A percentile compares a stretch with the other conserved stretches of the same genome.
Conservation (phyloP, 2,797 vertebrate species). For the Ptychadena robeensis region DNA sequence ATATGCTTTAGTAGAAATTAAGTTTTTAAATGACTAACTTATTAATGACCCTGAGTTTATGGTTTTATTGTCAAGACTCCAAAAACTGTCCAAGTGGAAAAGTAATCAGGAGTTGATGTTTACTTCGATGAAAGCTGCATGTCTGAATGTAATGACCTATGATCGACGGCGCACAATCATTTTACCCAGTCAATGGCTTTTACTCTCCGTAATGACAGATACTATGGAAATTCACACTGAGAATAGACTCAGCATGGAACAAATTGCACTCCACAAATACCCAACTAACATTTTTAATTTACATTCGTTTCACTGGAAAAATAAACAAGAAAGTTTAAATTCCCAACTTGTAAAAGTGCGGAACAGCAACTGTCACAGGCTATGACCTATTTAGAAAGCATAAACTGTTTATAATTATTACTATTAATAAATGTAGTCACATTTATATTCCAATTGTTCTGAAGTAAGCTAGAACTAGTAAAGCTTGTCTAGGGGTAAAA, state of each 20-base stretch:
- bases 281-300: slow-evolving; percentile 48
- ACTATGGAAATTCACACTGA: slow-evolving; percentile 45
- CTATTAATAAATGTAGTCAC: not conserved
- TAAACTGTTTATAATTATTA: not conserved
- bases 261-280: slow-evolving; percentile 44
- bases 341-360: not conserved
- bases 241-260: slow-evolving; percentile 46
- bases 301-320: slow-evolving; percentile 10
- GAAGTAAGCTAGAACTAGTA: no score
- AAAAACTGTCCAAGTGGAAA: slow-evolving; percentile 57
- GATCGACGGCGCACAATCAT: slow-evolving; percentile 33
- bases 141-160: slow-evolving; percentile 55
- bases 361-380: not conserved
- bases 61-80: slow-evolving; percentile 51
- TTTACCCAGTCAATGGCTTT: slow-evolving; percentile 47
- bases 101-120: slow-evolving; percentile 50
- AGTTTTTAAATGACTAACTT: slow-evolving; percentile 38
- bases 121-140: slow-evolving; percentile 47
- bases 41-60: slow-evolving; percentile 49
- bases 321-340: slow-evolving; percentile 30
- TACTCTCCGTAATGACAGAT: slow-evolving; percentile 34
- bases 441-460: not conserved
- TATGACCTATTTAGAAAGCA: not conserved
- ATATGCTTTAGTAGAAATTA: slow-evolving; percentile 29
- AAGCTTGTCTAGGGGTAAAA: no score